Evolutionary conservation across 2,888 invertebrate species (phyloP).

Genomic region (Himalopsyche japonica): DNA sequence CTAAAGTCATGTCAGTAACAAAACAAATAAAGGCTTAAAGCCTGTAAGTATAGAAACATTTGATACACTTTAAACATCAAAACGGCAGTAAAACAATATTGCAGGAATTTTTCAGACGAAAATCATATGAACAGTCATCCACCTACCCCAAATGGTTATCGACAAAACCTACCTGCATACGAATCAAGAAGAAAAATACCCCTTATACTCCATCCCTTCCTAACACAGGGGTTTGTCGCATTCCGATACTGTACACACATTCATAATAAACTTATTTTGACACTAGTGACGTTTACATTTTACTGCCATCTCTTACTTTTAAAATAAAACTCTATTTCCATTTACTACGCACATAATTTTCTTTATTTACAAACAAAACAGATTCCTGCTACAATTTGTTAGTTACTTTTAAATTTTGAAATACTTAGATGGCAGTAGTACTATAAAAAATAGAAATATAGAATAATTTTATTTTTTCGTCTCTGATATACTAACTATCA

Average conservation of each 20-base stretch:
- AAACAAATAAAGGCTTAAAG: slow-evolving; percentile 41
- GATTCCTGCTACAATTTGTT: background rate
- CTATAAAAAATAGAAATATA: background rate
- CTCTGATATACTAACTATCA: background rate
- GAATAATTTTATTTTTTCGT: too few relatives aligned
- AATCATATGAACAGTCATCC: background rate
- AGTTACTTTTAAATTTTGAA: background rate
- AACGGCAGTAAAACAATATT: background rate
- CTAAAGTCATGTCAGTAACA: slow-evolving; percentile 89
- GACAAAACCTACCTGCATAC: slow-evolving; percentile 32
- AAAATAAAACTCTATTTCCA: background rate
- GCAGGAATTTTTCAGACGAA: background rate
- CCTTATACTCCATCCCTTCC: slow-evolving; percentile 53
- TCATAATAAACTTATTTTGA: background rate
- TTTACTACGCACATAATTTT: background rate
- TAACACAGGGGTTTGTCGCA: slow-evolving; percentile 44
- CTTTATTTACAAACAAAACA: background rate
- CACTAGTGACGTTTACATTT: background rate
- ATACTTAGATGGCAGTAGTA: background rate
- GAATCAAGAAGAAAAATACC: slow-evolving; percentile 33
- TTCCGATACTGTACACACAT: background rate
- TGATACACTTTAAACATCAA: slow-evolving; percentile 29
- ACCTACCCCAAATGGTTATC: slow-evolving; percentile 31
- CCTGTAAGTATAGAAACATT: slow-evolving; percentile 27
- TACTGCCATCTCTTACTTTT: background rate